These are phyloP conservation scores for Vanessa atalanta DNA, from an alignment of 1,140 invertebrate species.

Conservation along the genomic window DNA sequence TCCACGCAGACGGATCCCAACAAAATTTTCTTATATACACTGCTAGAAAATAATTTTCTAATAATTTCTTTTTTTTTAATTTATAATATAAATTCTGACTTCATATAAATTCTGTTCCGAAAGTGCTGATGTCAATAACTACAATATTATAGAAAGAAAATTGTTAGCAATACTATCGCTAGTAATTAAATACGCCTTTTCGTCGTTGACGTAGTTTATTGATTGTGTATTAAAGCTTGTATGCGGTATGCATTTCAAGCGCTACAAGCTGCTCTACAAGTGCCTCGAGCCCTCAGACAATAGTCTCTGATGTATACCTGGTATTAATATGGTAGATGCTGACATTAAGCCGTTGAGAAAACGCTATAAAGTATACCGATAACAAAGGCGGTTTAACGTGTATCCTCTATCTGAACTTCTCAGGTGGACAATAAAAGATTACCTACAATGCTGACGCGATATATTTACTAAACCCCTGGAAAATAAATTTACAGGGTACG, in stretches of 20 bases:
- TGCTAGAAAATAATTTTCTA: too few species aligned
- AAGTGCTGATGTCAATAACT: too few species aligned
- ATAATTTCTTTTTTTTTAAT: too few species aligned
- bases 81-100: too few species aligned
- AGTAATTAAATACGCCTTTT: too few species aligned
- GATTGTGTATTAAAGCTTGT: neutral
- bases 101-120: too few species aligned
- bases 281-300: neutral
- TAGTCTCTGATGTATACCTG: neutral
- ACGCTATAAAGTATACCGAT: constrained; percentile 7
- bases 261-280: neutral
- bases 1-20: too few species aligned
- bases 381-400: constrained; percentile 30
- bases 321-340: neutral
- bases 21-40: too few species aligned
- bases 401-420: constrained; percentile 6
- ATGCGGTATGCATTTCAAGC: neutral
- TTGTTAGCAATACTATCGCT: too few species aligned
- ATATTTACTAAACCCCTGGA: constrained; percentile 25
- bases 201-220: too few species aligned
- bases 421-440: constrained; percentile 48
- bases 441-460: constrained; percentile 38
- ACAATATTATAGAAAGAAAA: too few species aligned
- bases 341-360: neutral
- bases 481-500: constrained; percentile 18